Evolutionary conservation across 1,140 invertebrate genomes (phyloP).

Genomic region (Berghia stephanieae): DNA sequence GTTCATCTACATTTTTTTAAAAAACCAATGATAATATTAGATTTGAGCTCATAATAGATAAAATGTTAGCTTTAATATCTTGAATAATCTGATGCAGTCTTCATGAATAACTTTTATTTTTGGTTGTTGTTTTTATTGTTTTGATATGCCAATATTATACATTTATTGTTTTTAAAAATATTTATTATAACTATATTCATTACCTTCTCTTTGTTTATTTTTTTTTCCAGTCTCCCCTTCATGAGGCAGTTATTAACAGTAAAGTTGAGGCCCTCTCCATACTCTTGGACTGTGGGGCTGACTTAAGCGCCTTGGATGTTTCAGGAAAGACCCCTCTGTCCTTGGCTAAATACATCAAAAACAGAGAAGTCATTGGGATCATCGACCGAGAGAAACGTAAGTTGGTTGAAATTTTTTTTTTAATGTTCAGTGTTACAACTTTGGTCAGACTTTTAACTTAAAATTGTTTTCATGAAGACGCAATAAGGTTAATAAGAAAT

Average conservation of each 20-base stretch:
- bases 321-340: conserved; percentile 58
- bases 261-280: conserved; percentile 79
- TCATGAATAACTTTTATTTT: background rate
- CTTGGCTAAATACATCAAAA: conserved; percentile 44
- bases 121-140: background rate
- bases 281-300: conserved; percentile 71
- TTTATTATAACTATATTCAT: background rate
- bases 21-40: no score
- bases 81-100: background rate
- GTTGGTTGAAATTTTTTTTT: background rate
- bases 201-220: background rate
- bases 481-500: no score
- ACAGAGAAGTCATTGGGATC: conserved; percentile 38
- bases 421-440: no score
- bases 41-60: background rate
- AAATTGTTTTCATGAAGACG: no score
- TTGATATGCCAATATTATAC: background rate
- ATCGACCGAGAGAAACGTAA: conserved; percentile 51
- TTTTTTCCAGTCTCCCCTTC: conserved; percentile 74
- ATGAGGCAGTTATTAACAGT: conserved; percentile 81
- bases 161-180: background rate
- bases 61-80: background rate
- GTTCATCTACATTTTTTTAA: no score
- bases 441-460: no score
- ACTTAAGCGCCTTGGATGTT: conserved; percentile 71